These are phyloP conservation scores for Notamacropus eugenii DNA, from an alignment of 2,797 vertebrate species.

Conservation along the genomic window DNA sequence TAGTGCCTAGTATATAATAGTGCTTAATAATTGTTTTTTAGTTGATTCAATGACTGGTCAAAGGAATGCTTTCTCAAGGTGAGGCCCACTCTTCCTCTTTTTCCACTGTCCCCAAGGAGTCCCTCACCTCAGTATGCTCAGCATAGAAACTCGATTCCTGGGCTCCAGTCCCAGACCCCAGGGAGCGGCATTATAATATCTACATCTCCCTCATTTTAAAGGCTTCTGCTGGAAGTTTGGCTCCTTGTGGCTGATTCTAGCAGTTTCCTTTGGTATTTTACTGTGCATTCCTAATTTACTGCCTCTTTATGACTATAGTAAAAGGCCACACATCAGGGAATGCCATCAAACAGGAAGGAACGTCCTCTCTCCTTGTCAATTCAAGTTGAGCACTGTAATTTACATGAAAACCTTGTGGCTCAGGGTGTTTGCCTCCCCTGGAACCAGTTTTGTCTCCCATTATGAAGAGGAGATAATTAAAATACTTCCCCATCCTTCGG, in stretches of 20 bases:
- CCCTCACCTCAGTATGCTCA: not conserved
- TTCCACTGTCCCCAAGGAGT: not conserved
- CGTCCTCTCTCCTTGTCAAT: slow-evolving; percentile 59
- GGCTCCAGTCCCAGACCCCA: not conserved
- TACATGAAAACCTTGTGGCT: slow-evolving; percentile 64
- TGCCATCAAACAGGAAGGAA: slow-evolving; percentile 66
- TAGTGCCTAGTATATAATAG: not conserved
- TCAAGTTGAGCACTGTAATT: slow-evolving; percentile 66
- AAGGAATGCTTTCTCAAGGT: not conserved
- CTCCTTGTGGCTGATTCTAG: slow-evolving; percentile 64
- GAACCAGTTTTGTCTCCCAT: slow-evolving; percentile 65
- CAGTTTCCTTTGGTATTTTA: slow-evolving; percentile 60
- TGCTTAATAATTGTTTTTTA: not conserved
- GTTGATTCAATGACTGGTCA: not conserved
- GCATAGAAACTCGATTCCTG: not conserved
- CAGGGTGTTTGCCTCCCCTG: slow-evolving; percentile 66
- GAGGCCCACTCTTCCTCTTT: not conserved
- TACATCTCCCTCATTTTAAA: slow-evolving; percentile 50
- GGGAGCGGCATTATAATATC: not conserved
- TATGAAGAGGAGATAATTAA: slow-evolving; percentile 73
- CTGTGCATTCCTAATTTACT: slow-evolving; percentile 70
- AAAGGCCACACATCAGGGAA: slow-evolving; percentile 75
- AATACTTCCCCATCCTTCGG: slow-evolving; percentile 64
- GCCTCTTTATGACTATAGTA: slow-evolving; percentile 65
- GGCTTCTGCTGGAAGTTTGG: slow-evolving; percentile 57